These are phyloP conservation scores for Stigmatopora nigra DNA, from an alignment of 2,113 vertebrate genomes.

Conservation along the genomic window DNA sequence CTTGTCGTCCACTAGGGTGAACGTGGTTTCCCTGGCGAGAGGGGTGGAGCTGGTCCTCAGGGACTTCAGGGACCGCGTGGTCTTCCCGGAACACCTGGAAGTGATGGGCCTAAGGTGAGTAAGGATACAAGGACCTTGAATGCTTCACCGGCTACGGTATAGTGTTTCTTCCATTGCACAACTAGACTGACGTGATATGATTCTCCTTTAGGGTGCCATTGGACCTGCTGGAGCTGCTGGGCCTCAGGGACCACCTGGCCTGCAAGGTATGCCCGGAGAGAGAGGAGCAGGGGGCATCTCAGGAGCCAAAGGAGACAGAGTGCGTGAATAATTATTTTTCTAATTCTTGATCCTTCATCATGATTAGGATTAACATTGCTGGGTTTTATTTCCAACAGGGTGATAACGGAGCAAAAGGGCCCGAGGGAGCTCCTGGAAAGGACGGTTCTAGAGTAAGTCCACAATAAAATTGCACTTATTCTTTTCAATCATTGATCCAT, in stretches of 20 bases:
- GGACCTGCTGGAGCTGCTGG: slow-evolving; percentile 79
- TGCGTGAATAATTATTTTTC: slow-evolving; percentile 58
- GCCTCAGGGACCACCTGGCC: slow-evolving; percentile 84
- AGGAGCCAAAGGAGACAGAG: slow-evolving; percentile 92
- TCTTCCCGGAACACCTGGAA: slow-evolving; percentile 92
- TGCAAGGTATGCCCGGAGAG: slow-evolving; percentile 97
- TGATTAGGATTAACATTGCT: not conserved
- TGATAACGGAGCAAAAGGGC: slow-evolving; percentile 89
- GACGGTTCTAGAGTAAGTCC: slow-evolving; percentile 85
- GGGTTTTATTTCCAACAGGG: slow-evolving; percentile 68
- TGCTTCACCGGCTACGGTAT: not conserved
- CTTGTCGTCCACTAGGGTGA: slow-evolving; percentile 74
- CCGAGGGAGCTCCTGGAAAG: slow-evolving; percentile 89
- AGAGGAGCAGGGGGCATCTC: slow-evolving; percentile 84
- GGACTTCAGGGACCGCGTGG: slow-evolving; percentile 90
- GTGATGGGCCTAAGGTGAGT: slow-evolving; percentile 91
- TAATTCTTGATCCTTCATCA: not conserved
- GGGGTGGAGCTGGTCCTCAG: slow-evolving; percentile 83
- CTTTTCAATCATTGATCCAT: not conserved
- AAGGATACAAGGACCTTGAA: not conserved
- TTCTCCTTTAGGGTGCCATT: slow-evolving; percentile 73
- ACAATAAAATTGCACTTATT: not conserved
- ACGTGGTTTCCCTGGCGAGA: slow-evolving; percentile 94
- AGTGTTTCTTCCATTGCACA: not conserved
- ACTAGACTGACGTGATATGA: not conserved